Percentiles rank a stretch among this genome's conserved stretches.
phyloP scores from a whole-genome alignment of 2,797 vertebrate species.

The Pseudotriccus pelzelni region DNA sequence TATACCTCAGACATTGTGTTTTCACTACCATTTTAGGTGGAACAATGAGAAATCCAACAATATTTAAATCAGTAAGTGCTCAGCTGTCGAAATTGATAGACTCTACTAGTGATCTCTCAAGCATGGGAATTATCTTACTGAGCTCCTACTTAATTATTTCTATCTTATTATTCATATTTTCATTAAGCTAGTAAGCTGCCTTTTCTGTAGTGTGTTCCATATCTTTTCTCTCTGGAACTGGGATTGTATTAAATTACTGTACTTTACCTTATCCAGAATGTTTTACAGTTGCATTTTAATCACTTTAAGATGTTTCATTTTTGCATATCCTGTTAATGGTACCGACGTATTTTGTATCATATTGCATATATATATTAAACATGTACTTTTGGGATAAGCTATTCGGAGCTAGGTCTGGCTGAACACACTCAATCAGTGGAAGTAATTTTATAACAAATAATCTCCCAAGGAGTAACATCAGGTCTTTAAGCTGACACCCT shows the following conservation, averaged over 20 bases:
- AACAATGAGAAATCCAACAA: not conserved
- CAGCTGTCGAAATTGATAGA: not conserved
- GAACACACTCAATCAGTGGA: not conserved
- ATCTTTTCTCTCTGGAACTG: constrained; percentile 18
- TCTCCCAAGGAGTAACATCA: not conserved
- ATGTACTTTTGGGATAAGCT: not conserved
- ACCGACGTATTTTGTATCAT: not conserved
- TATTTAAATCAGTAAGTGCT: not conserved
- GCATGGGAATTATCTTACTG: not conserved
- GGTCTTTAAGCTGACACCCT: not conserved
- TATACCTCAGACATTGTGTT: not conserved
- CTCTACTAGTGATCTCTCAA: not conserved
- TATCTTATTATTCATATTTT: constrained; percentile 34
- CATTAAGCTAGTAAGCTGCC: not conserved
- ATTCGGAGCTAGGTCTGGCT: not conserved
- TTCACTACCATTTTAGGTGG: not conserved
- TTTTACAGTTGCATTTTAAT: constrained; percentile 25
- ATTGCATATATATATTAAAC: not conserved
- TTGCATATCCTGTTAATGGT: constrained; percentile 2
- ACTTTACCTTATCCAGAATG: not conserved
- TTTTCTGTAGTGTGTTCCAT: not conserved
- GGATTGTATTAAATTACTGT: constrained; percentile 1
- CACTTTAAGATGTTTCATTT: not conserved
- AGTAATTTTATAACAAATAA: not conserved
- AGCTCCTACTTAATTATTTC: constrained; percentile 1